phyloP scores from a whole-genome alignment of 1,140 invertebrate genomes.

The Aphaenogaster ashmeadi region DNA sequence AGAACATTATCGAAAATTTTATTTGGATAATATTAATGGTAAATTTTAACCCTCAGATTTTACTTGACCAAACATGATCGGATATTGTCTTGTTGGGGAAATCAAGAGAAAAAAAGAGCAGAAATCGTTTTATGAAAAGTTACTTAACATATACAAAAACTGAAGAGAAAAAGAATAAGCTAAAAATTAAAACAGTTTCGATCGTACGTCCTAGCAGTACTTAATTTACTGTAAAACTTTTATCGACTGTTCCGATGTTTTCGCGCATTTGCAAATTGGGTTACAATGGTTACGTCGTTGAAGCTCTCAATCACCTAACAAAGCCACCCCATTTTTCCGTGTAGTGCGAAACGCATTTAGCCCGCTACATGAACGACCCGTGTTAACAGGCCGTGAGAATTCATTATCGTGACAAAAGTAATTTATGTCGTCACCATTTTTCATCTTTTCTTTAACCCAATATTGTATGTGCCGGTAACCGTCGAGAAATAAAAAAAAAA shows the following conservation, averaged over 20 bases:
- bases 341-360: constrained; percentile 15
- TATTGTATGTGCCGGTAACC: background rate
- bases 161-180: background rate
- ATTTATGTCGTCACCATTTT: constrained; percentile 10
- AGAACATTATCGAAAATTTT: background rate
- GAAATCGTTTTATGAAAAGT: background rate
- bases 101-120: background rate
- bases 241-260: constrained; percentile 31
- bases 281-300: background rate
- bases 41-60: background rate
- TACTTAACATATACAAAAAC: background rate
- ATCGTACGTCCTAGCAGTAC: background rate
- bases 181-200: constrained; percentile 6
- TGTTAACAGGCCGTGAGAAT: constrained; percentile 23
- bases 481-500: background rate
- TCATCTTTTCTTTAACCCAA: background rate
- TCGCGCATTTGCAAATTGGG: constrained; percentile 25
- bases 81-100: background rate
- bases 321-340: background rate
- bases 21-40: background rate
- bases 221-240: constrained; percentile 42
- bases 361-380: background rate
- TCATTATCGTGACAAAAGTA: constrained; percentile 16
- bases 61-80: background rate
- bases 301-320: constrained; percentile 14